Evolutionary conservation across 2,888 invertebrate species (phyloP), one percentile per base, ranked within the genome.

Genomic region (Drepanosiphum platanoidis): DNA sequence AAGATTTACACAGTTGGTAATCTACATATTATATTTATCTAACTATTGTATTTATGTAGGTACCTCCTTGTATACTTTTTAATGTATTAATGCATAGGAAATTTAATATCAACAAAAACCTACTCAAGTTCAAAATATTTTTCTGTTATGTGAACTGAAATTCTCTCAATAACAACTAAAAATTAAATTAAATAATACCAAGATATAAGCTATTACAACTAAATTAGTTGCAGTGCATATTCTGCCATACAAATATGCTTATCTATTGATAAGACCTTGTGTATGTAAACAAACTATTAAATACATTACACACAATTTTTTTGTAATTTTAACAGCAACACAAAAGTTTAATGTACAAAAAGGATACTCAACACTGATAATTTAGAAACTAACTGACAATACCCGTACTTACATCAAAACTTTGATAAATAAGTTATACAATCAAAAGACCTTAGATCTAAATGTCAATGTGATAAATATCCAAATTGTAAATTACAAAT

Each of bases 241-340:
- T 46, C 18, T n/a, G 11, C 34, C 5, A 27, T 13, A 46, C 27
- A 72, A 72, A 46, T 4, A 15, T 46, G 68, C 68, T 80, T 68
- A 80, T 68, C 68, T 80, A 80, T 34, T 80, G 79, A 80, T 80
- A 80, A 80, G 68, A 36, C 27, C 66, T 15, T 27, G 46, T 79
- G 3, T 34, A 79, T 52, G 46, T 79, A 80, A 80, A 80, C 68
- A 79, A 79, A 68, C 46, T 46, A 42, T 30, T 27, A n/a, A 9
- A 70, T 3, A 77, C 15, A 27, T 18, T 27, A 61, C 5, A 64
- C 64, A 78, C 39, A 30, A 22, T 64, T 30, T 39, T 30, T 3
- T n/a, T n/a, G n/a, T n/a, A n/a, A n/a, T n/a, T n/a, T n/a, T n/a
- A n/a, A n/a, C n/a, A n/a, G n/a, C n/a, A n/a, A n/a, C n/a, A n/a